Evolutionary conservation across 2,888 invertebrate genomes (phyloP), one percentile per base, ranked within the genome.

Genomic region (Apodemia zela): DNA sequence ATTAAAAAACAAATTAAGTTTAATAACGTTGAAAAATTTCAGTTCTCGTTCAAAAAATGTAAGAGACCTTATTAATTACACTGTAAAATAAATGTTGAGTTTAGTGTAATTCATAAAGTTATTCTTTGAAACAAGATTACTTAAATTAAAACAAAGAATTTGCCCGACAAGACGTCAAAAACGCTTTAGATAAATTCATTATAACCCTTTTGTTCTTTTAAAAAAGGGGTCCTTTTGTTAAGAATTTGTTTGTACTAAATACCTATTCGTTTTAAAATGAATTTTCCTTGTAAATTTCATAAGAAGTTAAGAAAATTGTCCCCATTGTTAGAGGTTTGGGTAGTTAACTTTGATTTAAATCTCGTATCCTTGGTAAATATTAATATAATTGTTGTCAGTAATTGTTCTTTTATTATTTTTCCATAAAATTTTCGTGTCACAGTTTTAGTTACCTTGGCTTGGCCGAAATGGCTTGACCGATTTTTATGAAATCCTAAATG

Each of bases 121-220:
- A 42, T 42, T 42, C 42, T 42, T 42, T 42, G 1, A 42, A 42
- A 42, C 15, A 15, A 54, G 15, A 54, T 54, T 25, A 54, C 54
- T 5, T 54, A 21, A 54, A 54, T 25, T 54, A 54, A 54, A 25
- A 54, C 54, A 54, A 54, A 21, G 25, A 54, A 54, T 25, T 25
- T 54, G 25, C 2, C 13, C 42, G 42, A 13, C 42, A 42, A 25
- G 54, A 25, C 4, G 54, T 21, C 54, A 54, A 54, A 54, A 54
- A 54, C 21, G 54, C 25, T 54, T 51, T 13, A 25, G 25, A 21
- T 54, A 54, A 51, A 51, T 51, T 51, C 49, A 51, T 51, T 49
- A 51, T 21, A 51, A 51, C 11, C 3, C 51, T 21, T 38, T 51
- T 51, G 51, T 49, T 18, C 49, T 8, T 18, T n/a, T 47, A 18